Base-by-base conservation (phyloP, 2,113 vertebrate species). In the Ellobius talpinus region DNA sequence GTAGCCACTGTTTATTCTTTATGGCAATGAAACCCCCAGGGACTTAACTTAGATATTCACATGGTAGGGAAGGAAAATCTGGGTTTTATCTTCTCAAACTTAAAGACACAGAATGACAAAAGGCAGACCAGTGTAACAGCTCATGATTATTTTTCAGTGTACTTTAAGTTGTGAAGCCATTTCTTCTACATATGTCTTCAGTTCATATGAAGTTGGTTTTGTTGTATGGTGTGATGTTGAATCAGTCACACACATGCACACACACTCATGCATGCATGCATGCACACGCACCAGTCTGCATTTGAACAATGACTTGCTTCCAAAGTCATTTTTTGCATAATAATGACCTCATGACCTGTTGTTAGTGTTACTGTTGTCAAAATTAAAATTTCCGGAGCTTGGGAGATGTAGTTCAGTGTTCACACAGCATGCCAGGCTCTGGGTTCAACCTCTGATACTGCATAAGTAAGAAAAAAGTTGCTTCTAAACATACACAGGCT, bases 261-360 rank as follows among this genome's bases (percentile, higher is more conserved):
- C 31, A 17, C 78, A 13, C 6, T 0, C 55, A 58, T 5, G 0
- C 78, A 55, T 50, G 55, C 47, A 36, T 50, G 23, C 33, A 23
- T 33, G 23, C 78, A 55, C 50, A 21, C 50, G 19, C 52, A 14
- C 12, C 39, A 33, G 16, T 66, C 42, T 84, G 33, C 52, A 89
- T 95, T 93, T 91, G 47, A 89, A 42, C 91, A 74, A 55, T 82
- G 76, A 92, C 70, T 90, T 89, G 26, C 92, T 66, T 86, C 58
- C 63, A 66, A 33, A 66, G 47, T 87, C 5, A 12, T 68, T 65
- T 84, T 29, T 58, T 91, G 7, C 26, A 14, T 61, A 77, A 86
- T 39, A 36, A 12, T 2, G n/a, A n/a, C n/a, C 17, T 29, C 8
- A 24, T 73, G 58, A 14, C 33, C 10, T 84, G 21, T 42, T 77